These are phyloP conservation scores for Nycticebus coucang DNA, from an alignment of 2,113 vertebrate genomes.

Conservation along the genomic window DNA sequence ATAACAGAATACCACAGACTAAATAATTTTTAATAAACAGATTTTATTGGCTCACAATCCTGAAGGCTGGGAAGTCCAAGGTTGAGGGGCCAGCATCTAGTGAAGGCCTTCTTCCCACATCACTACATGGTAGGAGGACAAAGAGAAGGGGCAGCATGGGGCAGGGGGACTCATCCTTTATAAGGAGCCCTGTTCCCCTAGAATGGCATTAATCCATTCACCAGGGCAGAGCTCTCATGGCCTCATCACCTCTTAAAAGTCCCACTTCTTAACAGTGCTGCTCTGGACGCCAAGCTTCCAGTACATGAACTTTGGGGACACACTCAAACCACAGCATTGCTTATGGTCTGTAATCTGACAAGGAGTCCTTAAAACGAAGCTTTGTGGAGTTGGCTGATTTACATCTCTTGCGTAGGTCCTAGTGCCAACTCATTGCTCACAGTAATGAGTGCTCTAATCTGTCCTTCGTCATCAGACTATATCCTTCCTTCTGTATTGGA, in stretches of 20 bases:
- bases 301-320: background rate
- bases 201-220: background rate
- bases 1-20: background rate
- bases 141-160: background rate
- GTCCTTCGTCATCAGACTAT: background rate
- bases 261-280: background rate
- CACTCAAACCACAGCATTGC: background rate
- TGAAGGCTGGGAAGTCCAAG: background rate
- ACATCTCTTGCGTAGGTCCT: background rate
- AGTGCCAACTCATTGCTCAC: rapidly evolving
- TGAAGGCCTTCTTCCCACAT: background rate
- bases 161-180: background rate
- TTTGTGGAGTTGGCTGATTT: background rate
- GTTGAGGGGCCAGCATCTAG: background rate
- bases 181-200: background rate
- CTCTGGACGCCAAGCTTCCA: background rate
- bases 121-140: background rate
- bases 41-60: background rate
- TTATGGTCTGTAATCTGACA: background rate
- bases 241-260: background rate
- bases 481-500: background rate
- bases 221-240: background rate
- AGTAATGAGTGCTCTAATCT: background rate
- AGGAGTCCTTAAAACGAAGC: background rate
- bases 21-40: background rate